These are phyloP conservation scores for Synergus itoensis DNA, from an alignment of 2,888 invertebrate species.

Conservation along the genomic window DNA sequence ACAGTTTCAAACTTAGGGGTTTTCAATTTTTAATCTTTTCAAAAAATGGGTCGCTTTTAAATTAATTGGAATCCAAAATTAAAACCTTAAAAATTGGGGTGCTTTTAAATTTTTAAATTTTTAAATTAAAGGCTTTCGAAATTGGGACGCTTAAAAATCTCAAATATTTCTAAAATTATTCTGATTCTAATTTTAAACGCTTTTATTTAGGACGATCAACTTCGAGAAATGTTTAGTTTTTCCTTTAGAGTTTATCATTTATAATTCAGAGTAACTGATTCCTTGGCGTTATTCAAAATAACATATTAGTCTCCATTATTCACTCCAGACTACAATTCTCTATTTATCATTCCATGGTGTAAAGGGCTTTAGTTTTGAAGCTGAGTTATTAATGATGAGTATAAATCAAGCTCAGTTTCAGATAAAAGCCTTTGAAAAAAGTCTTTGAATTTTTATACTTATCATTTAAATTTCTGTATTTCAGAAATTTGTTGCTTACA, in stretches of 20 bases:
- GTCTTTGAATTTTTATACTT: neutral
- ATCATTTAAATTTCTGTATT: too few species aligned
- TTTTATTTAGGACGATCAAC: neutral
- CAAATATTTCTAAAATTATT: neutral
- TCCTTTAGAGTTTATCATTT: neutral
- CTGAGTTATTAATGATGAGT: neutral
- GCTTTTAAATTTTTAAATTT: too few species aligned
- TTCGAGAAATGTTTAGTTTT: neutral
- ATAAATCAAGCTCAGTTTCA: slow-evolving; percentile 2
- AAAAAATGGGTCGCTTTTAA: too few species aligned
- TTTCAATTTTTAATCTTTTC: too few species aligned
- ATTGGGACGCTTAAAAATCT: neutral
- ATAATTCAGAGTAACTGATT: neutral
- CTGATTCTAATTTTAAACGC: neutral
- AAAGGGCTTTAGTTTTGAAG: slow-evolving; percentile 2
- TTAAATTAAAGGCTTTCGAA: too few species aligned
- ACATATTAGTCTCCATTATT: slow-evolving; percentile 25
- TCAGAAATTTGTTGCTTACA: too few species aligned
- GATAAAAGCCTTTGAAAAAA: neutral
- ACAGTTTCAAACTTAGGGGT: neutral
- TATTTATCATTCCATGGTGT: slow-evolving; percentile 12
- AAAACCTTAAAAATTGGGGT: neutral
- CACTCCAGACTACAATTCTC: slow-evolving; percentile 21
- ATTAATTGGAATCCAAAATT: neutral
- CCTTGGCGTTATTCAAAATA: slow-evolving; percentile 4